Base-by-base conservation (phyloP, 2,113 vertebrate genomes). In the Phalacrocorax brasilianus region DNA sequence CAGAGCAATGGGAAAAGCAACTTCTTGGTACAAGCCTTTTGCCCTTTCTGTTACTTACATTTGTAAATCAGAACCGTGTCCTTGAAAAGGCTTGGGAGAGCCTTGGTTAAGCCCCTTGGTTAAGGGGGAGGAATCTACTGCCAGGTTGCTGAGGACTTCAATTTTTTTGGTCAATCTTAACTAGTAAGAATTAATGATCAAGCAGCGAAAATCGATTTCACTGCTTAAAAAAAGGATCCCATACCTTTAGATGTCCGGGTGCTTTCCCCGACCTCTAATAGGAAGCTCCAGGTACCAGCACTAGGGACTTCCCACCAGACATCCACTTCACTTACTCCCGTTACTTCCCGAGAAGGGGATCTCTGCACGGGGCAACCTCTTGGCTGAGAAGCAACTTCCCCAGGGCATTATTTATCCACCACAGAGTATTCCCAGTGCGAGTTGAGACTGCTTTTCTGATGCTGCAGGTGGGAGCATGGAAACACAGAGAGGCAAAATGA, bases 1-100 rank as follows among this genome's bases (percentile, higher is more conserved):
- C 26, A 14, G 32, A 38, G 49, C 9, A 3, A 5, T 8, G 2
- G n/a, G 21, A 27, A 35, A 27, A 12, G 40, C 38, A 20, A 9
- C 26, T 3, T 12, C 5, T 10, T 11, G 35, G 16, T 12, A 10
- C 45, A 12, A 49, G 30, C 5, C 2, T 0, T 5, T n/a, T 12
- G 55, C 24, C 62, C 38, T 21, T 30, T 18, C 42, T 27, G 3
- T 6, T 33, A 8, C 59, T 20, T 9, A 1, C 0, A 1, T 28
- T 14, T 16, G n/a, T 20, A 22, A 30, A 22, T 32, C 35, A 21
- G 65, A 4, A 5, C 44, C 5, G 0, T 21, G 83, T 7, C 79
- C 68, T 23, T 11, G 27, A 22, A 35, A 55, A 42, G 47, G 35
- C 28, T 28, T 9, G 2, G 20, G 42, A 44, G 42, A 44, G 42